Base-by-base conservation (phyloP, 2,797 vertebrate genomes). In the Danio kyathit region DNA sequence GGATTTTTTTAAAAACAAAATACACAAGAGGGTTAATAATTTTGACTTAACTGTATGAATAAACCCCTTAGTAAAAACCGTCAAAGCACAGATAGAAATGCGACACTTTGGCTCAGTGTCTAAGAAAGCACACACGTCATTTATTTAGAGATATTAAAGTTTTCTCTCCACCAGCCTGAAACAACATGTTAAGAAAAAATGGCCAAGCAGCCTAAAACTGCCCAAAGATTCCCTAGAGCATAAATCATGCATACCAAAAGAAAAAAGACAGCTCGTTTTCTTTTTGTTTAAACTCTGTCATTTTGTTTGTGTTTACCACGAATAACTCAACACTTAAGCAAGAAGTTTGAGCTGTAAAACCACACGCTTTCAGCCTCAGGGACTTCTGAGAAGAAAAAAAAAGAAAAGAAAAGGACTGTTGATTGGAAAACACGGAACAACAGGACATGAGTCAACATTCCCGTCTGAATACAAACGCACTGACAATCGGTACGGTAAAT, bases 371-470 rank as follows among this genome's bases (percentile, higher is more conserved):
- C 56, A 79, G 44, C 76, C 66, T 4, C 66, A 43, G 66, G 76
- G 29, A 61, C 1, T 49, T 60, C 76, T 78, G 64, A 14, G 64
- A 7, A 19, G 54, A 63, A 38, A 59, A 59, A 29, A 29, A n/a
- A n/a, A n/a, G 29, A n/a, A n/a, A n/a, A n/a, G n/a, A n/a, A 40
- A 41, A 12, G 11, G 29, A 61, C n/a, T 52, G 76, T 71, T 79
- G 56, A 79, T 43, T 71, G 56, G 46, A 79, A 79, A 70, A 71
- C 21, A 60, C 0, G n/a, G 76, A 59, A 51, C 17, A 61, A 61
- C 65, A 71, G 76, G 66, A 79, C 56, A 71, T 70, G 76, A 79
- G 56, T 79, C 76, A 79, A 70, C 46, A 51, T 79, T 79, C 66
- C 76, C 66, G 17, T 71, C 66, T 4, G 12, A 70, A 29, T 21